Evolutionary conservation across 2,888 invertebrate genomes (phyloP).

Genomic region (Trileptium ribeirensis): DNA sequence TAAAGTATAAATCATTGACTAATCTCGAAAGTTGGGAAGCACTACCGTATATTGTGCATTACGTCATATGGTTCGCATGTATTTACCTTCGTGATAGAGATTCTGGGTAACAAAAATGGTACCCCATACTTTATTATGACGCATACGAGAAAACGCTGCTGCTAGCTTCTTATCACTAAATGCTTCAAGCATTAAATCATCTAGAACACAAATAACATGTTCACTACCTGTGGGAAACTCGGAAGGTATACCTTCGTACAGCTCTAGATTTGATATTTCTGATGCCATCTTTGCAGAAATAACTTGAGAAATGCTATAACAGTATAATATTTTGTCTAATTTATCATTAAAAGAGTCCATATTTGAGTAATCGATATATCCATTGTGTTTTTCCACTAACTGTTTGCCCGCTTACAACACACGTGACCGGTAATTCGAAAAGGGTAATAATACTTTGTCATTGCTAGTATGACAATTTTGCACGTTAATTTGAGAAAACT

Average conservation of each 20-base stretch:
- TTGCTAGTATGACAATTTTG: background rate
- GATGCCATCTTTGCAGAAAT: background rate
- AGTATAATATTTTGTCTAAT: background rate
- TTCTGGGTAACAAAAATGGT: constrained; percentile 10
- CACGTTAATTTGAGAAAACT: background rate
- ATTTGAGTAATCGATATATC: background rate
- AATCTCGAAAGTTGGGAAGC: constrained; percentile 12
- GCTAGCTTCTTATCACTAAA: background rate
- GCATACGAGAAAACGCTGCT: background rate
- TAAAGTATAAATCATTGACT: background rate
- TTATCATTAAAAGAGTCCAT: background rate
- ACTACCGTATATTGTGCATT: constrained; percentile 9
- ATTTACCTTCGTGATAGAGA: constrained; percentile 13
- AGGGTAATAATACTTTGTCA: background rate
- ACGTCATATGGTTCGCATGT: background rate
- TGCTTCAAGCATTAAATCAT: background rate
- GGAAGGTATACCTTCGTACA: background rate
- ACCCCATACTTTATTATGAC: background rate
- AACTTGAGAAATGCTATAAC: background rate
- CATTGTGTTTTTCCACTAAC: background rate
- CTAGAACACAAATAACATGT: background rate
- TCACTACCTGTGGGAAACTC: background rate
- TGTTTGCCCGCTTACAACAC: background rate
- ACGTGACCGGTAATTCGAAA: background rate
- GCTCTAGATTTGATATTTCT: background rate